phyloP scores from a whole-genome alignment of 2,888 invertebrate genomes.

The Candidula unifasciata region DNA sequence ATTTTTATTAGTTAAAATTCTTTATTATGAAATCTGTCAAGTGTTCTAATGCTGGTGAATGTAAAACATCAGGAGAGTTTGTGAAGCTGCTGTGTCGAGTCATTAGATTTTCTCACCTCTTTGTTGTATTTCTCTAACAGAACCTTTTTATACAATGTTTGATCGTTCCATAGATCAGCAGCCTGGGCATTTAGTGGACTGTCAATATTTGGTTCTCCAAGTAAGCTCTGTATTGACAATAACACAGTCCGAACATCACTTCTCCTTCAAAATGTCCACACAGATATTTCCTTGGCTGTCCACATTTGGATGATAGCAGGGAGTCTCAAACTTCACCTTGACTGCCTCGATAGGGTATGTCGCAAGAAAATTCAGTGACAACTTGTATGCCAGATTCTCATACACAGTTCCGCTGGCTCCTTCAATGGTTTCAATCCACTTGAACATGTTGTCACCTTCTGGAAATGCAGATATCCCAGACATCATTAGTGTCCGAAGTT shows the following conservation, averaged over 20 bases:
- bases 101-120: conserved; percentile 15
- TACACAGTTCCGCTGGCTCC: conserved; percentile 94
- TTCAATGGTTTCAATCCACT: conserved; percentile 96
- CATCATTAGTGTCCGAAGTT: no score
- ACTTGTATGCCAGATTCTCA: conserved; percentile 90
- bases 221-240: conserved; percentile 93
- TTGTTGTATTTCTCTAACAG: conserved; percentile 43
- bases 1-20: no score
- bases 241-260: conserved; percentile 96
- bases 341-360: conserved; percentile 96
- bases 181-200: conserved; percentile 94
- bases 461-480: conserved; percentile 95
- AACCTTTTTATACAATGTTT: conserved; percentile 87
- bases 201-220: conserved; percentile 95
- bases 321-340: conserved; percentile 89
- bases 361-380: conserved; percentile 93
- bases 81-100: conserved; percentile 14
- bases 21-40: no score
- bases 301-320: conserved; percentile 97
- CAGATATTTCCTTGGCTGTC: conserved; percentile 91
- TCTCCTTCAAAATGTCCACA: conserved; percentile 96
- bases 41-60: background rate
- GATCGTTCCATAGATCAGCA: conserved; percentile 92
- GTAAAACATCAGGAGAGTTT: conserved; percentile 29
- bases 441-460: conserved; percentile 95